These are phyloP conservation scores for Leiothrix lutea DNA, from an alignment of 2,113 vertebrate genomes.

Conservation along the genomic window DNA sequence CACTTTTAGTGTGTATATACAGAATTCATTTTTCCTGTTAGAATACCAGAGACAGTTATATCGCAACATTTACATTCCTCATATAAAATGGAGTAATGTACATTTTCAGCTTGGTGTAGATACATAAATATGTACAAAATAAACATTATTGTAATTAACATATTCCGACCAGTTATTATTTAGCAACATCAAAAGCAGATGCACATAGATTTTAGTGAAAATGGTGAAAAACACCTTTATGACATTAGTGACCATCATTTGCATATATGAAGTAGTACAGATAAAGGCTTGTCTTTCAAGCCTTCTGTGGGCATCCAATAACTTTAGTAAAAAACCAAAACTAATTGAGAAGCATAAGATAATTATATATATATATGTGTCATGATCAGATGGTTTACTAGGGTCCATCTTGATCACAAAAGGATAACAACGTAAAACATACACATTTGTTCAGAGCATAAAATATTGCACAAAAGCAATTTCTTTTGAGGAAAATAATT, in stretches of 20 bases:
- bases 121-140: constrained; percentile 82
- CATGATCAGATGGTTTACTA: constrained; percentile 56
- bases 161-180: constrained; percentile 63
- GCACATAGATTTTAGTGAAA: constrained; percentile 63
- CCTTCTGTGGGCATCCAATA: constrained; percentile 50
- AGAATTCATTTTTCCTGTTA: constrained; percentile 64
- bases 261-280: constrained; percentile 63
- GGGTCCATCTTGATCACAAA: constrained; percentile 55
- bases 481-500: constrained; percentile 66
- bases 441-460: constrained; percentile 77
- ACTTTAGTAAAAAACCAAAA: constrained; percentile 46
- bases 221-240: constrained; percentile 61
- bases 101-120: constrained; percentile 62
- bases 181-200: constrained; percentile 67
- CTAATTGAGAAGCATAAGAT: constrained; percentile 37
- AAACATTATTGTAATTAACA: constrained; percentile 66
- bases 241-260: constrained; percentile 65
- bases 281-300: constrained; percentile 55
- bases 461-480: constrained; percentile 86
- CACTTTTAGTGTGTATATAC: constrained; percentile 65
- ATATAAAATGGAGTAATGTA: constrained; percentile 73
- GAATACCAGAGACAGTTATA: constrained; percentile 63
- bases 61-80: constrained; percentile 71
- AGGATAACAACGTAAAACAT: constrained; percentile 59
- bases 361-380: neutral